These are phyloP conservation scores for Pygocentrus nattereri DNA, from an alignment of 2,797 vertebrate species.

Conservation along the genomic window DNA sequence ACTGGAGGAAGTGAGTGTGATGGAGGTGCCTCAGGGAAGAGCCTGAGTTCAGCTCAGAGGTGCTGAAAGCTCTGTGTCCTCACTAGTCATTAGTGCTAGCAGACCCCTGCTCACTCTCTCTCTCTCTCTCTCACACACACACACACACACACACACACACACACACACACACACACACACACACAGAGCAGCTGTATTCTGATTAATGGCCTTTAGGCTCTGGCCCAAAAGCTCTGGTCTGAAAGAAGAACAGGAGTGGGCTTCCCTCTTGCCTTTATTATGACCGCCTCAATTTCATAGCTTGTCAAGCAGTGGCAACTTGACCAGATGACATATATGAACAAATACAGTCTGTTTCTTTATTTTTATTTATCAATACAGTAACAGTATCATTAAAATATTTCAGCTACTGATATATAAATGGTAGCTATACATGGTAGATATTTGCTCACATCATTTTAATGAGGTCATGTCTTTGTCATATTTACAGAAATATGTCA, in stretches of 20 bases:
- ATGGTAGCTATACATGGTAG: too few relatives aligned
- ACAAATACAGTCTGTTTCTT: background rate
- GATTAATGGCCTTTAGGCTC: slow-evolving; percentile 48
- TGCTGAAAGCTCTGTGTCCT: slow-evolving; percentile 25
- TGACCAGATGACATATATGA: background rate
- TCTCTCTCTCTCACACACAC: background rate
- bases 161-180: background rate
- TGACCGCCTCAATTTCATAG: background rate
- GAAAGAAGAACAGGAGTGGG: background rate
- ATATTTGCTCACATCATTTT: background rate
- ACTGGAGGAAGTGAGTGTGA: slow-evolving; percentile 41
- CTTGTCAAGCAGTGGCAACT: background rate
- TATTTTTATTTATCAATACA: background rate
- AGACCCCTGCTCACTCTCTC: slow-evolving; percentile 9
- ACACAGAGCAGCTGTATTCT: slow-evolving; percentile 27
- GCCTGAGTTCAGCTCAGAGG: slow-evolving; percentile 26
- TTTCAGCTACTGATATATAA: background rate
- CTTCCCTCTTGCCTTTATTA: background rate
- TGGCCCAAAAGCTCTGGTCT: slow-evolving; percentile 16
- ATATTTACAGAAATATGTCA: background rate
- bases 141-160: slow-evolving; percentile 2
- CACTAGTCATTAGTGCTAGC: slow-evolving; percentile 43
- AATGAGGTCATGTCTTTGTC: too few relatives aligned
- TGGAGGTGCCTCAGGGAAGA: slow-evolving; percentile 18
- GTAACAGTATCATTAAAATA: background rate